Evolutionary conservation across 2,888 invertebrate species (phyloP).

Genomic region (Odontocolon sp.): DNA sequence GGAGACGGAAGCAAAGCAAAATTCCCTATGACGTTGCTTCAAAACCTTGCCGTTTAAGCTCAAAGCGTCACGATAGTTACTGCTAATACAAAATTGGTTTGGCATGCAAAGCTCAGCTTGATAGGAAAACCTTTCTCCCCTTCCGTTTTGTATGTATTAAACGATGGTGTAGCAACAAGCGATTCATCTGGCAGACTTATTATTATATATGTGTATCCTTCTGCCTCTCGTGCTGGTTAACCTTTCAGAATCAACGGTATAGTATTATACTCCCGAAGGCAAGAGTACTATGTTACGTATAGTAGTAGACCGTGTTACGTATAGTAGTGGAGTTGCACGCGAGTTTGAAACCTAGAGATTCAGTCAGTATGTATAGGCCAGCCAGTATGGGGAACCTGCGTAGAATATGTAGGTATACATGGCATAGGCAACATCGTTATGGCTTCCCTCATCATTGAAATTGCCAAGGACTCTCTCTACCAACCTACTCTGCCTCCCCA

Average conservation of each 20-base stretch:
- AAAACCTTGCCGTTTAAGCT: slow-evolving; percentile 37
- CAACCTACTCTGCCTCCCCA: too few relatives aligned
- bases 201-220: too few relatives aligned
- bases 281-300: slow-evolving; percentile 5
- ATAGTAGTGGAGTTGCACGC: neutral
- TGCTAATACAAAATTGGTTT: slow-evolving; percentile 40
- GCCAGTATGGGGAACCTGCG: neutral
- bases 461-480: too few relatives aligned
- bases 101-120: slow-evolving; percentile 45
- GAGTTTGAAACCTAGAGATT: slow-evolving; percentile 18
- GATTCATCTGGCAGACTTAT: slow-evolving; percentile 38
- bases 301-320: too few relatives aligned
- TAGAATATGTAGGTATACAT: neutral
- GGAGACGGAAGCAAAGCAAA: neutral
- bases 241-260: neutral
- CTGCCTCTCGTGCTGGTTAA: neutral
- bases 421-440: neutral
- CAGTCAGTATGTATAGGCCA: slow-evolving; percentile 1
- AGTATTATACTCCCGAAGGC: neutral
- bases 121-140: slow-evolving; percentile 29
- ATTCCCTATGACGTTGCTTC: neutral
- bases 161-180: slow-evolving; percentile 34
- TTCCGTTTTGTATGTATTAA: slow-evolving; percentile 7
- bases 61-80: slow-evolving; percentile 39
- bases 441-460: too few relatives aligned